Evolutionary conservation across 2,797 vertebrate genomes (phyloP).

Genomic region (Rhinophrynus dorsalis): DNA sequence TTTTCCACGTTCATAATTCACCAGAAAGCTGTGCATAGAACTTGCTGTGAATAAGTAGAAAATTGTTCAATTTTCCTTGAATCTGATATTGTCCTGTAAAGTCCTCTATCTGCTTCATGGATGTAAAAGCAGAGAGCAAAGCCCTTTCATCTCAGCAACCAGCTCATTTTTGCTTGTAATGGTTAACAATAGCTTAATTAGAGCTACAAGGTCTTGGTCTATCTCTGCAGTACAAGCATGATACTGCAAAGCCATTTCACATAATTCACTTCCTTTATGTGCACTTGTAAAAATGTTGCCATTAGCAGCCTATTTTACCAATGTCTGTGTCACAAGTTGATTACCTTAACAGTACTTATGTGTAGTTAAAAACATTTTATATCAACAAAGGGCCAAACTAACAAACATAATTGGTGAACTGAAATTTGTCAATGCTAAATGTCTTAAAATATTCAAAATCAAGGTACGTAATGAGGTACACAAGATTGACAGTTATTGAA

Average conservation of each 20-base stretch:
- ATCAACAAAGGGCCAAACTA: background rate
- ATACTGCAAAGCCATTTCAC: background rate
- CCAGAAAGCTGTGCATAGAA: background rate
- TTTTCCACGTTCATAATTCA: no score
- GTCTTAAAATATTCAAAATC: background rate
- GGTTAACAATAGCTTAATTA: constrained; percentile 15
- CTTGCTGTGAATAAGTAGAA: constrained; percentile 1
- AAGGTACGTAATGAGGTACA: background rate
- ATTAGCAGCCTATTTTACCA: constrained; percentile 12
- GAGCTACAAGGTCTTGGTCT: background rate
- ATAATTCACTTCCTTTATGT: constrained; percentile 15
- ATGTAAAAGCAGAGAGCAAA: background rate
- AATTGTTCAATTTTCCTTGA: constrained; percentile 24
- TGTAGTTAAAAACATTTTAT: constrained; percentile 4
- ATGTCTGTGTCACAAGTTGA: constrained; percentile 4
- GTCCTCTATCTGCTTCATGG: background rate
- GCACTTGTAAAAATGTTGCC: constrained; percentile 22
- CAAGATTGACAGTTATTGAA: no score
- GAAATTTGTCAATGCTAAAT: background rate
- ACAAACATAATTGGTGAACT: background rate
- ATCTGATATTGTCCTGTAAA: constrained; percentile 8
- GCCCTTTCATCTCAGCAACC: background rate
- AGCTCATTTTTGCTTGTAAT: background rate
- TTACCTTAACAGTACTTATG: constrained; percentile 16
- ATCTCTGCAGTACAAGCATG: background rate